These are phyloP conservation scores for Aethes cnicana DNA, from an alignment of 2,888 invertebrate genomes.

Conservation along the genomic window DNA sequence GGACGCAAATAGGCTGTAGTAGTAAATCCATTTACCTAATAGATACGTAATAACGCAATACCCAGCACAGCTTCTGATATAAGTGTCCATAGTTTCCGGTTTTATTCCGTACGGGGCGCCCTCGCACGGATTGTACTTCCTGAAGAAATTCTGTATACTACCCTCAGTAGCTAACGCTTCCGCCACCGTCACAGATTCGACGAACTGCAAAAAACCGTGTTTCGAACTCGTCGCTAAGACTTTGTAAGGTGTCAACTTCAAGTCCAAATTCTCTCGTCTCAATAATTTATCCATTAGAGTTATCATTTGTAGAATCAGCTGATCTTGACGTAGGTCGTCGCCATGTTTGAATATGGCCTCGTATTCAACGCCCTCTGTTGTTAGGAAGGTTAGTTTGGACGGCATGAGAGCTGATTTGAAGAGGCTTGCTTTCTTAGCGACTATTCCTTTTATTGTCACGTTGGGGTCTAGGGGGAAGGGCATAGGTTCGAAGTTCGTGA, in stretches of 20 bases:
- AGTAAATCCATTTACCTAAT: conserved; percentile 78
- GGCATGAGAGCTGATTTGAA: conserved; percentile 99
- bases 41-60: conserved; percentile 99
- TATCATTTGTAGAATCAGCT: conserved; percentile 98
- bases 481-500: conserved; percentile 94
- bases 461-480: conserved; percentile 97
- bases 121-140: conserved; percentile 94
- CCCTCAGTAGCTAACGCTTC: conserved; percentile 94
- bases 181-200: conserved; percentile 95
- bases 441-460: conserved; percentile 92
- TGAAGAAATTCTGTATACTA: conserved; percentile 95
- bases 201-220: conserved; percentile 95
- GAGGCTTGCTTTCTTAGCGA: conserved; percentile 93
- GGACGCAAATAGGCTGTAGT: too few relatives aligned
- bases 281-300: conserved; percentile 98
- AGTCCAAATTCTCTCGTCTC: conserved; percentile 96
- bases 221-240: conserved; percentile 96
- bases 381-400: conserved; percentile 92
- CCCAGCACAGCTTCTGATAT: conserved; percentile 97
- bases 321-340: conserved; percentile 98
- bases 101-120: conserved; percentile 94
- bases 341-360: conserved; percentile 98
- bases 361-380: conserved; percentile 91
- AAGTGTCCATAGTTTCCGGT: conserved; percentile 98
- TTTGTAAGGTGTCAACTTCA: conserved; percentile 96